Conservation (phyloP, 2,888 invertebrate genomes). For the Campoletis raptor region DNA sequence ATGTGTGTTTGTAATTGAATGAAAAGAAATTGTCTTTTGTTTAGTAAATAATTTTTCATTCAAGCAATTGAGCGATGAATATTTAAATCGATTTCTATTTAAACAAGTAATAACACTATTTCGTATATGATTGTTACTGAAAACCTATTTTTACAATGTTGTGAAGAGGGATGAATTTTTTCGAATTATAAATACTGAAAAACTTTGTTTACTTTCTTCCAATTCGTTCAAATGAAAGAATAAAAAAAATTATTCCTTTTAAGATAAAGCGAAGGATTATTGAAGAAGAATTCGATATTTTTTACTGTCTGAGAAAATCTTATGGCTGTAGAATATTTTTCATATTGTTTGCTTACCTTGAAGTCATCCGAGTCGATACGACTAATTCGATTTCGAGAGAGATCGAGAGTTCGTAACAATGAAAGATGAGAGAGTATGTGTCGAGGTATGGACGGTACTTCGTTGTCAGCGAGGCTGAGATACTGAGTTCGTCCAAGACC, state of each 20-base stretch:
- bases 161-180: too few relatives aligned
- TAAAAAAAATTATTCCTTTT: neutral
- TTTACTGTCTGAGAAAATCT: neutral
- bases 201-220: too few relatives aligned
- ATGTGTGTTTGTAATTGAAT: neutral
- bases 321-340: neutral
- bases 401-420: slow-evolving; percentile 91
- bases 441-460: slow-evolving; percentile 90
- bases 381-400: slow-evolving; percentile 92
- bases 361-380: slow-evolving; percentile 91
- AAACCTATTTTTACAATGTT: too few relatives aligned
- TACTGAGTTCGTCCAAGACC: slow-evolving; percentile 91
- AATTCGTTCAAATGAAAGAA: too few relatives aligned
- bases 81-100: too few relatives aligned
- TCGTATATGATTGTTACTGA: too few relatives aligned
- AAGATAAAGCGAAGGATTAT: neutral
- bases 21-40: neutral
- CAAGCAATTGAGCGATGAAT: too few relatives aligned
- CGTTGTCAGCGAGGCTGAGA: slow-evolving; percentile 93
- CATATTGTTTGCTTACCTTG: slow-evolving; percentile 86
- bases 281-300: neutral
- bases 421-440: slow-evolving; percentile 92
- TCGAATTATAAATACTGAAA: too few relatives aligned
- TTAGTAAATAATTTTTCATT: neutral
- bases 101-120: too few relatives aligned